Evolutionary conservation across 1,140 invertebrate genomes (phyloP).

Genomic region (Mercenaria mercenaria): DNA sequence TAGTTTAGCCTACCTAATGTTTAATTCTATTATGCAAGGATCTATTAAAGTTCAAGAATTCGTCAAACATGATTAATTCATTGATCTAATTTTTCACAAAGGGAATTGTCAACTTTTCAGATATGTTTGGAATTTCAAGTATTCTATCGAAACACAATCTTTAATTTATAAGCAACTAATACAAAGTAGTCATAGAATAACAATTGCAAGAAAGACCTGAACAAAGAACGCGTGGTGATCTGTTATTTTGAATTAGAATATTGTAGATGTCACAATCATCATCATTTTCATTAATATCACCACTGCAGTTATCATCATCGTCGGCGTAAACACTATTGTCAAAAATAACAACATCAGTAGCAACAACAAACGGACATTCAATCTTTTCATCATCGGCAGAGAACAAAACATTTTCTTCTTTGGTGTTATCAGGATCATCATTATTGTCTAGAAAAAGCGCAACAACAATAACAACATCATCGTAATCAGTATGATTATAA

Average conservation of each 20-base stretch:
- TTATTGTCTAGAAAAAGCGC: too few relatives aligned
- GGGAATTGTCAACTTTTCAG: slow-evolving; percentile 28
- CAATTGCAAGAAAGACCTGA: neutral
- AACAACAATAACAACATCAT: neutral
- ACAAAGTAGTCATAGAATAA: neutral
- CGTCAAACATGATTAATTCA: slow-evolving; percentile 21
- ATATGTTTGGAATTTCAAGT: slow-evolving; percentile 38
- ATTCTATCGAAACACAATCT: slow-evolving; percentile 43
- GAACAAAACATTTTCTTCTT: too few relatives aligned
- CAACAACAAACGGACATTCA: too few relatives aligned
- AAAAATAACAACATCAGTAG: neutral
- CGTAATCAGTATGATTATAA: neutral
- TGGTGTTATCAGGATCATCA: too few relatives aligned
- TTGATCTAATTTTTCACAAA: slow-evolving; percentile 40
- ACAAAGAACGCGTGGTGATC: neutral
- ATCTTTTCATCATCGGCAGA: too few relatives aligned
- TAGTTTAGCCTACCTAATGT: neutral
- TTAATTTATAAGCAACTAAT: slow-evolving; percentile 53
- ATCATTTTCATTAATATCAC: too few relatives aligned
- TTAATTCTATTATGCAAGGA: neutral
- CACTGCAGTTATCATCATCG: too few relatives aligned
- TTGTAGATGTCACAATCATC: too few relatives aligned
- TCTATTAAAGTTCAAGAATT: slow-evolving; percentile 40
- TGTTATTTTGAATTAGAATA: neutral
- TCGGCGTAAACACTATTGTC: neutral